These are phyloP conservation scores for Lamproptera curius DNA, from an alignment of 2,888 invertebrate species.

Conservation along the genomic window DNA sequence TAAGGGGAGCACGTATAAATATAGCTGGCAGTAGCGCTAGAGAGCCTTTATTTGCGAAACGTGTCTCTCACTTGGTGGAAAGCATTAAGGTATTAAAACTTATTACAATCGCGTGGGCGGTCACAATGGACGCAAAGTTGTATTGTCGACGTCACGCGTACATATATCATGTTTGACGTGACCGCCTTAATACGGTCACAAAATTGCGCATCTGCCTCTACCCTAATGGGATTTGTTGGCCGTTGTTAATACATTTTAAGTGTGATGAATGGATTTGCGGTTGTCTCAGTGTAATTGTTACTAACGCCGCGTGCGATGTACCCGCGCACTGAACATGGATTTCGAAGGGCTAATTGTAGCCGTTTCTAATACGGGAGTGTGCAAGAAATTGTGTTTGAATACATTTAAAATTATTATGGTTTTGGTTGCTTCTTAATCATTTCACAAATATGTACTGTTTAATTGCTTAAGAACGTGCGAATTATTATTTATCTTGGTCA, in stretches of 20 bases:
- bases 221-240: constrained; percentile 26
- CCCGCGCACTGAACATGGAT: background rate
- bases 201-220: constrained; percentile 37
- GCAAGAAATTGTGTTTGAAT: too few relatives aligned
- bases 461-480: too few relatives aligned
- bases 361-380: too few relatives aligned
- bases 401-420: too few relatives aligned
- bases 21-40: constrained; percentile 5
- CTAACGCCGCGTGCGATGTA: constrained; percentile 10
- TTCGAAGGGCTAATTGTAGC: too few relatives aligned
- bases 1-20: constrained; percentile 4
- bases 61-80: constrained; percentile 14
- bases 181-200: constrained; percentile 33
- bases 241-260: constrained; percentile 23
- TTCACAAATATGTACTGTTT: too few relatives aligned
- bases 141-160: constrained; percentile 59
- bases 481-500: too few relatives aligned
- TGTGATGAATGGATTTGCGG: constrained; percentile 23
- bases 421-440: too few relatives aligned
- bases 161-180: constrained; percentile 48
- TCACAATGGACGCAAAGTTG: constrained; percentile 37
- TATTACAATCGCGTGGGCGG: constrained; percentile 31
- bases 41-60: constrained; percentile 19
- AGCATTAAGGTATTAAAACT: constrained; percentile 24
- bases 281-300: constrained; percentile 20